phyloP scores from a whole-genome alignment of 1,140 invertebrate genomes.

The Drosophila punjabiensis region DNA sequence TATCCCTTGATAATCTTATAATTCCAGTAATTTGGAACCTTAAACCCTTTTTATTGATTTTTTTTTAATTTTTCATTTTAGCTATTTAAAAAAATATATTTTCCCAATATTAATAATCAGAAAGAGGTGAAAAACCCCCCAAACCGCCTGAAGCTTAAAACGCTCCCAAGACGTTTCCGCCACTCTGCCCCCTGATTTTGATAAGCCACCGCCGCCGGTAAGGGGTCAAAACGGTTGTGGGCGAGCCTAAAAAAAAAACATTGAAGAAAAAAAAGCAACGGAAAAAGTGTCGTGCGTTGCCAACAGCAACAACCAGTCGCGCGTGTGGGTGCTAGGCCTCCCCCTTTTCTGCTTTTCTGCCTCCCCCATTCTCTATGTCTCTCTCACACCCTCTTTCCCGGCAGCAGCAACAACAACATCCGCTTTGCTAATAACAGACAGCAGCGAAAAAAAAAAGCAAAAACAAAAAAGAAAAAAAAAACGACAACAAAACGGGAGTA shows the following conservation, averaged over 20 bases:
- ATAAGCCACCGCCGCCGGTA: constrained; percentile 47
- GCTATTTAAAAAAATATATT: not conserved
- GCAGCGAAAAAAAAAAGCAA: constrained; percentile 33
- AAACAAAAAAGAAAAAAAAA: constrained; percentile 17
- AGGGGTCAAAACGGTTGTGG: constrained; percentile 65
- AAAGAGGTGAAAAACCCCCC: not conserved
- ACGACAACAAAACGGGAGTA: constrained; percentile 70
- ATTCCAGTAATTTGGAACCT: no score
- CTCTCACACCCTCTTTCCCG: constrained; percentile 15
- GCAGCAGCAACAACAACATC: constrained; percentile 70
- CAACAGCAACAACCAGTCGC: constrained; percentile 47
- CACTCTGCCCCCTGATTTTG: constrained; percentile 23
- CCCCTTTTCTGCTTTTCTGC: constrained; percentile 26
- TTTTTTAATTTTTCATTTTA: not conserved
- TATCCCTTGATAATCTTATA: not conserved
- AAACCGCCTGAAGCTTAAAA: not conserved
- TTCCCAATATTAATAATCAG: not conserved
- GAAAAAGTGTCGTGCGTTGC: constrained; percentile 69
- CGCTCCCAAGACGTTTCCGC: constrained; percentile 13
- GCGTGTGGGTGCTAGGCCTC: constrained; percentile 66
- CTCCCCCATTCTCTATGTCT: constrained; percentile 1
- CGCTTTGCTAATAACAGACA: constrained; percentile 80
- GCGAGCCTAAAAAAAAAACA: constrained; percentile 47
- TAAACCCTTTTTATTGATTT: not conserved
- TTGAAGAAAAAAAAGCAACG: constrained; percentile 21